These are phyloP conservation scores for Erebia ligea DNA, from an alignment of 2,888 invertebrate genomes.

Conservation along the genomic window DNA sequence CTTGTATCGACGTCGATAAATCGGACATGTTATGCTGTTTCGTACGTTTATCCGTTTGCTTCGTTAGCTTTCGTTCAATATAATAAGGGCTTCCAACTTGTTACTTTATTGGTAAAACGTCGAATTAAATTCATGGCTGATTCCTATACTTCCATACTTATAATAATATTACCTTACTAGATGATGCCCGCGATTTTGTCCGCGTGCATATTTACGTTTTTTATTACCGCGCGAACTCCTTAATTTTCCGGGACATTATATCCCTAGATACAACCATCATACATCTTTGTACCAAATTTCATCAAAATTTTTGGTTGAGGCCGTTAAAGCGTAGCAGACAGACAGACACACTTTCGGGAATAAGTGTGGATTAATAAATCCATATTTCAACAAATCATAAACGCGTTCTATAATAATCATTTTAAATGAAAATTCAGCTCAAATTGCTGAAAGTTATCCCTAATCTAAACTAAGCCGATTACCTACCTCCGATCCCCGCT, in stretches of 20 bases:
- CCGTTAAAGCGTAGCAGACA: too few species aligned
- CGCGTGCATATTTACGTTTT: too few species aligned
- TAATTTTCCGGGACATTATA: too few species aligned
- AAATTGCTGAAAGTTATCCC: slow-evolving; percentile 2
- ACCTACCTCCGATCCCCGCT: slow-evolving; percentile 2
- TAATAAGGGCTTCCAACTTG: background rate
- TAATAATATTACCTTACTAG: too few species aligned
- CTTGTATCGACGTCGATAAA: slow-evolving; percentile 9
- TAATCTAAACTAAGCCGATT: slow-evolving; percentile 12
- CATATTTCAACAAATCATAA: background rate
- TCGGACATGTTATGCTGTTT: slow-evolving; percentile 7
- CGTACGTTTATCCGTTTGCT: background rate
- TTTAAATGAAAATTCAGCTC: background rate
- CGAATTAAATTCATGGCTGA: background rate
- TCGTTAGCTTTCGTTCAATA: slow-evolving; percentile 3
- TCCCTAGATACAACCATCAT: too few species aligned
- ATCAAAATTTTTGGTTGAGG: too few species aligned
- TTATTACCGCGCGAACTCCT: too few species aligned
- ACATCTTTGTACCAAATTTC: too few species aligned
- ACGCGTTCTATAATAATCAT: background rate
- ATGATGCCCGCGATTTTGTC: too few species aligned
- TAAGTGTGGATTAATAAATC: too few species aligned
- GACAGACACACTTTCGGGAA: too few species aligned
- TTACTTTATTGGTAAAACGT: background rate
- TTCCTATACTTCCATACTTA: background rate